Conservation (phyloP, 1,140 invertebrate genomes). For the Drosophila carrolli region DNA sequence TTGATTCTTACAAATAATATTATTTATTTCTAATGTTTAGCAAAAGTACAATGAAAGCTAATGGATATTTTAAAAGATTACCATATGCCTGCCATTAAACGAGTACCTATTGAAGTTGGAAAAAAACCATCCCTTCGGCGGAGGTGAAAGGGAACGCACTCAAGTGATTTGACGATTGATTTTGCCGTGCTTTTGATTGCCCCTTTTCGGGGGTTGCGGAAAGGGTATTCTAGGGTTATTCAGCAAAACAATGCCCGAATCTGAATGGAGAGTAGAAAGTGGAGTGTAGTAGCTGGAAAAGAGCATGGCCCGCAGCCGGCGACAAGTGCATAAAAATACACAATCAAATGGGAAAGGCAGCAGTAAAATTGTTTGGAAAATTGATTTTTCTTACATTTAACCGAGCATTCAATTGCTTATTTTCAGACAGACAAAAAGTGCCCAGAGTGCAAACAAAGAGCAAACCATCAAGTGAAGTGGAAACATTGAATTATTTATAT, state of each 20-base stretch:
- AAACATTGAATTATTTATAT: slow-evolving; percentile 83
- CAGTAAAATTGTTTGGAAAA: slow-evolving; percentile 83
- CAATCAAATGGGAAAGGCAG: slow-evolving; percentile 59
- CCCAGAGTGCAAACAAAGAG: slow-evolving; percentile 58
- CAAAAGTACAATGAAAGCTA: not conserved
- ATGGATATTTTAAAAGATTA: not conserved
- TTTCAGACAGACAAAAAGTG: slow-evolving; percentile 48
- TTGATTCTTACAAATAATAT: not conserved
- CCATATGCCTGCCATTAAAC: slow-evolving; percentile 12
- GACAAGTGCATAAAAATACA: slow-evolving; percentile 80
- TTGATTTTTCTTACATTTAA: slow-evolving; percentile 84
- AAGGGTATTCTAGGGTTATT: slow-evolving; percentile 11
- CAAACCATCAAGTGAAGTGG: slow-evolving; percentile 71
- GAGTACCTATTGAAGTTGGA: slow-evolving; percentile 31
- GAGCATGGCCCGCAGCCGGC: slow-evolving; percentile 79
- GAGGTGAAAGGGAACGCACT: slow-evolving; percentile 61
- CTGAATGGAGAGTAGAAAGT: slow-evolving; percentile 7
- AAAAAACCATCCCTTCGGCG: slow-evolving; percentile 25
- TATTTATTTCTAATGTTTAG: not conserved
- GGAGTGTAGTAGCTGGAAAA: slow-evolving; percentile 40
- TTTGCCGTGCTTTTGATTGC: slow-evolving; percentile 70
- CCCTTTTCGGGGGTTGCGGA: slow-evolving; percentile 19
- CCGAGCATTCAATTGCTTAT: slow-evolving; percentile 83
- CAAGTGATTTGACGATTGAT: slow-evolving; percentile 80
- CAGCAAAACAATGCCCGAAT: slow-evolving; percentile 28